phyloP scores from a whole-genome alignment of 2,113 vertebrate species.

The Aythya baeri region DNA sequence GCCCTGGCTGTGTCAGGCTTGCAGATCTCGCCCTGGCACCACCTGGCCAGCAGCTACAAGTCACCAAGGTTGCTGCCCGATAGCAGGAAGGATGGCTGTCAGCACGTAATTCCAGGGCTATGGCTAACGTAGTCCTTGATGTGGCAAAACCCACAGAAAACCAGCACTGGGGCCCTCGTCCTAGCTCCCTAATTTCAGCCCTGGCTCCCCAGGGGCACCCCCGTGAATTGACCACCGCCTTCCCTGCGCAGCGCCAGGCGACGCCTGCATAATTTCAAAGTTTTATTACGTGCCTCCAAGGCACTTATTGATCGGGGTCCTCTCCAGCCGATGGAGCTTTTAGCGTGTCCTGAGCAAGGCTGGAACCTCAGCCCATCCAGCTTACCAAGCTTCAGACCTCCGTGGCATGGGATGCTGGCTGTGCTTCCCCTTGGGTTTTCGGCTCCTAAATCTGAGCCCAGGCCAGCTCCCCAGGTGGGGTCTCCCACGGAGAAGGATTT shows the following conservation, averaged over 20 bases:
- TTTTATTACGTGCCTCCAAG: constrained; percentile 45
- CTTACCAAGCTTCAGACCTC: not conserved
- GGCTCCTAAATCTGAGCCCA: not conserved
- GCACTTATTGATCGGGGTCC: constrained; percentile 39
- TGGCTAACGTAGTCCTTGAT: not conserved
- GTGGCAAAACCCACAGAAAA: not conserved
- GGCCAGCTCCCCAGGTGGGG: rapidly evolving
- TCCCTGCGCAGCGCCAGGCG: rapidly evolving
- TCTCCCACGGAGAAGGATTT: not conserved
- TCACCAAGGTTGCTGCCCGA: too few relatives aligned
- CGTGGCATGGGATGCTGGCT: not conserved
- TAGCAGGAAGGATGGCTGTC: too few relatives aligned
- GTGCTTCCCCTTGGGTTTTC: not conserved
- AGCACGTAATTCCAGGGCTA: not conserved
- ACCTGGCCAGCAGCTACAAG: too few relatives aligned
- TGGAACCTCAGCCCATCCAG: not conserved
- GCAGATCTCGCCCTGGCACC: not conserved
- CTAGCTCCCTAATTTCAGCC: not conserved
- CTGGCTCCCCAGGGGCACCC: not conserved
- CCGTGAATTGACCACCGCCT: not conserved
- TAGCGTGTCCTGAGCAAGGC: not conserved
- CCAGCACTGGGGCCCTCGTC: not conserved
- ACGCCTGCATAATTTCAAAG: constrained; percentile 38
- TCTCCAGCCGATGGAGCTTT: constrained; percentile 21
- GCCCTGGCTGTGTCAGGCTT: not conserved